Base-by-base conservation (phyloP, 2,797 vertebrate genomes). In the Hephaestus fuliginosus region DNA sequence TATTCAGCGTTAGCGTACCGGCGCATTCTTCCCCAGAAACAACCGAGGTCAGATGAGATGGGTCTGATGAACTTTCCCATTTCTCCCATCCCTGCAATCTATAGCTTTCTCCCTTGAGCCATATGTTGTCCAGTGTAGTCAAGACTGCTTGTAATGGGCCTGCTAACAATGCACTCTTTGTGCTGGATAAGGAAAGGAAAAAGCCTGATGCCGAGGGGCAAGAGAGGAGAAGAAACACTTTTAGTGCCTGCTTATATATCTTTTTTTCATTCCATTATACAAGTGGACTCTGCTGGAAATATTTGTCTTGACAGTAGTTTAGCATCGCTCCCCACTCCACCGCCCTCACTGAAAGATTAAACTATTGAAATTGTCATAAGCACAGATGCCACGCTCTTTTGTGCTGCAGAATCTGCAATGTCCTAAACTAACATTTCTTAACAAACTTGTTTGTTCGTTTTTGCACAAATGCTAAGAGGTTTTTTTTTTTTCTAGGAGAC, bases 161-260 rank as follows among this genome's bases (percentile, higher is more conserved):
- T 93, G 93, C 92, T 96, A 97, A 98, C 97, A 98, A 98, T 97
- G 96, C 94, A 93, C 95, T 97, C 97, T 99, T 99, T 99, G 97
- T 99, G 97, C 95, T 92, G 92, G 95, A 96, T 96, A 96, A 97
- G 96, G 96, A 95, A 95, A 95, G 96, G 96, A 96, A 94, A 97
- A 97, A 96, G 95, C 95, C 93, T 86, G 94, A 95, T 90, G 95
- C 96, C 88, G 84, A 83, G 94, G 94, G 95, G 91, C 94, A 93
- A 84, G 89, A 95, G 90, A 95, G 93, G 95, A 86, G 91, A 90
- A 93, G 88, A 95, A 95, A 95, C 93, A 95, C 91, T 96, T 96
- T 97, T 96, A 96, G 95, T 94, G 92, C 92, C 93, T 95, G 83
- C 92, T 92, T 93, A 92, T 91, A 76, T 90, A 73, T 88, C 44